These are phyloP conservation scores for Coturnix japonica DNA, from an alignment of 2,113 vertebrate genomes.

Conservation along the genomic window DNA sequence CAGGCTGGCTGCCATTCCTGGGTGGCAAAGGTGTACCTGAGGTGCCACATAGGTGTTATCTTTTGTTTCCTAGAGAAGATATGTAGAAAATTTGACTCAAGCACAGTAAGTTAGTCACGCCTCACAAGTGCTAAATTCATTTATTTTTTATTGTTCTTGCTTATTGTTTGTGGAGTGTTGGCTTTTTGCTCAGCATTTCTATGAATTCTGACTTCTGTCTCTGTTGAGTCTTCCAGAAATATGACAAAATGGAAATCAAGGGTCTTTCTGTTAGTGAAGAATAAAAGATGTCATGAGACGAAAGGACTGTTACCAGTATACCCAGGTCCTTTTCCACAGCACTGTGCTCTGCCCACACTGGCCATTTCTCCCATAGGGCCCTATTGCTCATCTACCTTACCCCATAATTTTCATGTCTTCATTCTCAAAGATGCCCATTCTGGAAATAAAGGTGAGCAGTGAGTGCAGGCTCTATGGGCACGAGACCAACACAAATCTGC, in stretches of 20 bases:
- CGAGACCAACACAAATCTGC: not conserved
- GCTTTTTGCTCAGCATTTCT: not conserved
- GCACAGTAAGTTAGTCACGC: not conserved
- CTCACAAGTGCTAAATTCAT: not conserved
- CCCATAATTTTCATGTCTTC: not conserved
- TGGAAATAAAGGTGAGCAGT: not conserved
- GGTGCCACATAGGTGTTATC: not conserved
- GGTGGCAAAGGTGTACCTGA: not conserved
- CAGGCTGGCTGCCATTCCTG: not conserved
- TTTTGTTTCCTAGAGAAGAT: not conserved
- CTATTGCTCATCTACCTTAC: not conserved
- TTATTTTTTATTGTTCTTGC: conserved; percentile 9
- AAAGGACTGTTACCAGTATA: not conserved
- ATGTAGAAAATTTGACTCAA: not conserved
- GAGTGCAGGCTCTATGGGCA: not conserved
- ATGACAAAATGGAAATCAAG: not conserved
- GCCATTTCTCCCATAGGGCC: not conserved
- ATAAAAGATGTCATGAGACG: not conserved
- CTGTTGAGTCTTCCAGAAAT: not conserved
- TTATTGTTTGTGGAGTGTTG: not conserved
- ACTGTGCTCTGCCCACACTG: not conserved
- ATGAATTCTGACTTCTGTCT: not conserved
- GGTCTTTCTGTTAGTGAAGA: not conserved
- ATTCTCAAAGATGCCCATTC: not conserved
- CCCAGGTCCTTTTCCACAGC: too few relatives aligned